Evolutionary conservation across 2,888 invertebrate species (phyloP).

Genomic region (Pterostichus madidus): DNA sequence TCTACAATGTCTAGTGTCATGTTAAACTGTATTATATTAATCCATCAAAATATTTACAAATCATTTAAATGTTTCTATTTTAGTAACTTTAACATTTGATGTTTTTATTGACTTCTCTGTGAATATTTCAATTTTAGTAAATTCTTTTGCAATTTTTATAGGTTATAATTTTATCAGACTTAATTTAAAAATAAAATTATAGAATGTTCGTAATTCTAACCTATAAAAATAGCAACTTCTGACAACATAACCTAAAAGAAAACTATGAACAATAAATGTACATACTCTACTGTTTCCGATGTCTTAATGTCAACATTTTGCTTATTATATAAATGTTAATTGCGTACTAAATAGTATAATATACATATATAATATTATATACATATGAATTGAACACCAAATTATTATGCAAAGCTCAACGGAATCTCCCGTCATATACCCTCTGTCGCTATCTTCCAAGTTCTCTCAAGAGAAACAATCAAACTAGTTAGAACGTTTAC

Average conservation of each 20-base stretch:
- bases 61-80: slow-evolving; percentile 5
- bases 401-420: slow-evolving; percentile 56
- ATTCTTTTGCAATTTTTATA: slow-evolving; percentile 5
- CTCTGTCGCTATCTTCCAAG: slow-evolving; percentile 46
- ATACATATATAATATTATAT: slow-evolving; percentile 58
- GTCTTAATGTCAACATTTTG: slow-evolving; percentile 58
- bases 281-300: slow-evolving; percentile 58
- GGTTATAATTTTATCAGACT: slow-evolving; percentile 1
- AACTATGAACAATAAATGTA: slow-evolving; percentile 64
- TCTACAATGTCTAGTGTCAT: slow-evolving; percentile 16
- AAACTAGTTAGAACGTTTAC: slow-evolving; percentile 11
- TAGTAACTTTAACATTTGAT: slow-evolving; percentile 4
- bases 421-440: slow-evolving; percentile 37
- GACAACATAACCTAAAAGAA: slow-evolving; percentile 34
- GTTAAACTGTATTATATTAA: slow-evolving; percentile 4
- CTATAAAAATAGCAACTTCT: slow-evolving; percentile 43
- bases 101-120: neutral
- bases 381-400: slow-evolving; percentile 64
- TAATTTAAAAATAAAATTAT: neutral
- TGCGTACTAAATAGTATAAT: slow-evolving; percentile 55
- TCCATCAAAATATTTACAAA: neutral
- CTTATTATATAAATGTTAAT: slow-evolving; percentile 53
- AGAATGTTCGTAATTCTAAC: neutral
- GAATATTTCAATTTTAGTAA: slow-evolving; percentile 1
- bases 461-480: slow-evolving; percentile 33